Conservation (phyloP, 2,113 vertebrate species). For the Ailurus styani region DNA sequence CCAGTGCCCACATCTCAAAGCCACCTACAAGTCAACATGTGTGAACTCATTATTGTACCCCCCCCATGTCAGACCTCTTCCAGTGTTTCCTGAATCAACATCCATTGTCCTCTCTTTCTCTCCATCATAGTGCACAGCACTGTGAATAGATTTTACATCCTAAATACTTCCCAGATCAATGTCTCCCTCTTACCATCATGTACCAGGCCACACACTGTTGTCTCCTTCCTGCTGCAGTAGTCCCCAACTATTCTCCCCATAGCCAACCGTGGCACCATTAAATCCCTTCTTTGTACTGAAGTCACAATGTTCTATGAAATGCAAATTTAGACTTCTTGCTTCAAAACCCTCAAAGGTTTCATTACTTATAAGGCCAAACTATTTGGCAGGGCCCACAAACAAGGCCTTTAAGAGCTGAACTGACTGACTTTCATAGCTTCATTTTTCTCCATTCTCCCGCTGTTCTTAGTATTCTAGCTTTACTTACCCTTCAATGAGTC, state of each 20-base stretch:
- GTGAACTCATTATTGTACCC: neutral
- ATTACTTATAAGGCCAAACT: neutral
- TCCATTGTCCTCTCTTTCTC: neutral
- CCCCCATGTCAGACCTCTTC: neutral
- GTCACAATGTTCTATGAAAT: neutral
- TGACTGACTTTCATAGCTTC: neutral
- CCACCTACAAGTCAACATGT: neutral
- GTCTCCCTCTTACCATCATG: neutral
- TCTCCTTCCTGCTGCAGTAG: neutral
- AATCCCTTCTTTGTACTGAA: neutral
- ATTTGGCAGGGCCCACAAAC: neutral
- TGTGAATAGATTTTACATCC: neutral
- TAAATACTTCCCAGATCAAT: neutral
- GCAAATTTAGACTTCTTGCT: neutral
- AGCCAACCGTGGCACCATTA: neutral
- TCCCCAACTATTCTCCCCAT: neutral
- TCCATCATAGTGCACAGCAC: neutral
- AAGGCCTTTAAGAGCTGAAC: neutral
- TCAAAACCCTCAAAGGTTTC: neutral
- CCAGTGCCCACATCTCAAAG: neutral
- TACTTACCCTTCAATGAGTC: neutral
- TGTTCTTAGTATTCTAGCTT: neutral
- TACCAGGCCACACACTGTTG: fast-evolving
- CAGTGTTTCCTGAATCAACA: neutral
- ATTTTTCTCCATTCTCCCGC: neutral